Conservation (phyloP, 2,113 vertebrate genomes). For the Grammomys dolichurus region DNA sequence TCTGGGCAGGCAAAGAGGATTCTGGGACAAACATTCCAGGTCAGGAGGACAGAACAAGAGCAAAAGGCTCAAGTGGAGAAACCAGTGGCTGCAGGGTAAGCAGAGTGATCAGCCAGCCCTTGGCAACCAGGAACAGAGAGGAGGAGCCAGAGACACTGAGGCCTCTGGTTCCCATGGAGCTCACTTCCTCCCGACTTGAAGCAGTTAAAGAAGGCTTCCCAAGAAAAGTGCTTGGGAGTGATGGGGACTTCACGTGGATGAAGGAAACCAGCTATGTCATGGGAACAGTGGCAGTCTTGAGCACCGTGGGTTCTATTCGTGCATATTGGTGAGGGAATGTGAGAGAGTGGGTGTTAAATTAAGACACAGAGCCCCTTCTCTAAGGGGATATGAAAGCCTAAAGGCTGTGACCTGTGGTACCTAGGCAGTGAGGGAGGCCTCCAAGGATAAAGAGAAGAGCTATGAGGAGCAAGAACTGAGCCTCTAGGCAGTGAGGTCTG, state of each 20-base stretch:
- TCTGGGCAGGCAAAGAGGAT: not conserved
- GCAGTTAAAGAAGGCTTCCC: not conserved
- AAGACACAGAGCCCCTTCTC: rapidly evolving
- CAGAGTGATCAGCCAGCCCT: not conserved
- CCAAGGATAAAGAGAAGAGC: not conserved
- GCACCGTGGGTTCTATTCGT: not conserved
- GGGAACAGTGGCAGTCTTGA: not conserved
- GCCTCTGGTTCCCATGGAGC: not conserved
- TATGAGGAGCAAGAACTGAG: not conserved
- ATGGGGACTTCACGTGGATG: not conserved
- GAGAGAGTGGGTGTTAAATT: not conserved
- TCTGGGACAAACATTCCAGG: not conserved
- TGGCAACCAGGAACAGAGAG: not conserved
- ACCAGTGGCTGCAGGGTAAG: not conserved
- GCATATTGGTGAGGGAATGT: rapidly evolving
- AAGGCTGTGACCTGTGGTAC: not conserved
- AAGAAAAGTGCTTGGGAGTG: not conserved
- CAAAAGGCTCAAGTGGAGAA: not conserved
- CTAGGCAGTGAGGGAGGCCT: not conserved
- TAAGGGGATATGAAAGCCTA: not conserved
- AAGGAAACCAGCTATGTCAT: not conserved
- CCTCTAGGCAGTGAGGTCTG: too few relatives aligned
- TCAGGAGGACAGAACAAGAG: not conserved
- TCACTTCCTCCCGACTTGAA: not conserved
- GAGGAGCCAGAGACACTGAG: not conserved